A percentile compares a stretch with the other conserved stretches of the same genome.
These are phyloP conservation scores for Prunella strophiata DNA, from an alignment of 2,797 vertebrate genomes.

Conservation along the genomic window DNA sequence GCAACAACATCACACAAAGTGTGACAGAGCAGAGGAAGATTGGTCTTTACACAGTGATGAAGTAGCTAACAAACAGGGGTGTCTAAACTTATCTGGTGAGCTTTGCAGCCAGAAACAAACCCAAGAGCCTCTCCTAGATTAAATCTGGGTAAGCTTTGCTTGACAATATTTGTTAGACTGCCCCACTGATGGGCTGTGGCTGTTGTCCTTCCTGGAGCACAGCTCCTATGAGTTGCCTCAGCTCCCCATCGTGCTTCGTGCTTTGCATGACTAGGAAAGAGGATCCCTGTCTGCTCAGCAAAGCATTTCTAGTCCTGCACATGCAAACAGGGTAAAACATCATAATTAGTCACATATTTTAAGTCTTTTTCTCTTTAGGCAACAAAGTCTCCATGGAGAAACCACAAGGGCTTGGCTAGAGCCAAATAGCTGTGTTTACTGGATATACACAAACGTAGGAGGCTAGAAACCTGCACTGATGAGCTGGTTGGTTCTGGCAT, in stretches of 20 bases:
- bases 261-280: background rate
- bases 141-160: background rate
- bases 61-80: background rate
- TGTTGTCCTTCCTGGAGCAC: background rate
- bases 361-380: slow-evolving; percentile 41
- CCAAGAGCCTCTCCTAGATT: background rate
- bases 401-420: slow-evolving; percentile 21
- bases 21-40: background rate
- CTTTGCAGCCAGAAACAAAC: background rate
- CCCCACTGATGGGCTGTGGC: rapidly evolving
- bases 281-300: background rate
- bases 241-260: rapidly evolving
- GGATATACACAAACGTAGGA: background rate
- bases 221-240: background rate
- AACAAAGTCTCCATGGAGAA: slow-evolving; percentile 36
- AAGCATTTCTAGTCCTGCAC: background rate
- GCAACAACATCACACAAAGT: background rate
- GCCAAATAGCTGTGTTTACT: slow-evolving; percentile 44
- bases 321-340: background rate
- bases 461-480: slow-evolving; percentile 11
- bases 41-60: background rate
- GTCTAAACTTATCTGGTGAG: background rate
- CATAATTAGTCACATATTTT: slow-evolving; percentile 30
- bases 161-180: background rate
- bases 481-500: slow-evolving; percentile 24